Conservation (phyloP, 2,888 invertebrate species). For the Smittia aterrima region DNA sequence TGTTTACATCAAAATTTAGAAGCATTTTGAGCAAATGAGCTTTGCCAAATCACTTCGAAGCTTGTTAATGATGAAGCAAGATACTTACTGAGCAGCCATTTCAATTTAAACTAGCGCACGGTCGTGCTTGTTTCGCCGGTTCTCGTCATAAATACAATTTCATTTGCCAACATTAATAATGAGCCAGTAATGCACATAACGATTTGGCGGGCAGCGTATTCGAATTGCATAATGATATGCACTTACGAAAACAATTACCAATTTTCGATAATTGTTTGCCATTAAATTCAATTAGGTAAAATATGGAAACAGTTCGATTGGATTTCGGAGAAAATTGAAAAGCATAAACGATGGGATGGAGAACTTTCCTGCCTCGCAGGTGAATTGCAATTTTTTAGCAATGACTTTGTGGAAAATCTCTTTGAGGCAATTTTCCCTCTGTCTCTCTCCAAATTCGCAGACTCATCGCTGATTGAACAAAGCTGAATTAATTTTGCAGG, state of each 20-base stretch:
- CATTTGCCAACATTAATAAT: neutral
- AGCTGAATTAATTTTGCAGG: neutral
- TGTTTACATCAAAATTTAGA: too few species aligned
- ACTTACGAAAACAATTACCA: conserved; percentile 23
- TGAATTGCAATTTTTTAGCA: neutral
- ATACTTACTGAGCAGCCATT: too few species aligned
- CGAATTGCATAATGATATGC: neutral
- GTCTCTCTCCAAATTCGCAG: neutral
- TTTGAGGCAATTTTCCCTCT: neutral
- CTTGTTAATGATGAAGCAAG: too few species aligned
- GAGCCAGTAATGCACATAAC: neutral
- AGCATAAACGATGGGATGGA: neutral
- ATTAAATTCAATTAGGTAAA: conserved; percentile 32
- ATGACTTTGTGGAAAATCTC: conserved; percentile 8
- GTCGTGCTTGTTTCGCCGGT: neutral
- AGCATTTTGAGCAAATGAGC: too few species aligned
- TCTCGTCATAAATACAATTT: conserved; percentile 4
- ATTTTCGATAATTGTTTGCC: conserved; percentile 34
- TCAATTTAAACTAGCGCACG: neutral
- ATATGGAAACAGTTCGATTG: neutral
- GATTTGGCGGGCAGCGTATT: neutral
- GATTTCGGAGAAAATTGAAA: neutral
- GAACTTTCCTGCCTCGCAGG: neutral
- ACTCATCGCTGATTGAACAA: neutral
- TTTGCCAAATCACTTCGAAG: too few species aligned